phyloP scores from a whole-genome alignment of 2,797 vertebrate species.

The Coracias cyanogaster region DNA sequence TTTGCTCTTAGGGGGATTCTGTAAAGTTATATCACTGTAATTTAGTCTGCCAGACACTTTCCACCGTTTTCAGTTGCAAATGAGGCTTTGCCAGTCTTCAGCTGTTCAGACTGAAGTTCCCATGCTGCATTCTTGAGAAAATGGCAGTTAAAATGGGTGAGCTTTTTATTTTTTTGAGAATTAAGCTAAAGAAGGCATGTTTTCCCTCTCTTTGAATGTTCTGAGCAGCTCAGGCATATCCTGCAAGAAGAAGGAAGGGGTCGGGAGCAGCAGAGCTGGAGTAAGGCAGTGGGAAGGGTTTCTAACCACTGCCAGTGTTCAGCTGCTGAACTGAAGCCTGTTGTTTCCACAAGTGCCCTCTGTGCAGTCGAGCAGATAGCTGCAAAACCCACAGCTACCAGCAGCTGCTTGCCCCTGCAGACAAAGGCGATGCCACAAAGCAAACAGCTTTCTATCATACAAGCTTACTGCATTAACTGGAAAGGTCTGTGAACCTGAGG shows the following conservation, averaged over 20 bases:
- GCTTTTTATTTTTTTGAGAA: neutral
- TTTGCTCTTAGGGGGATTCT: neutral
- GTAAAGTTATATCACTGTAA: neutral
- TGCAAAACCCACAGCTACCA: neutral
- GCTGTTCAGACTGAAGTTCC: conserved; percentile 1
- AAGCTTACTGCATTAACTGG: neutral
- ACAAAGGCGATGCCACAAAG: neutral
- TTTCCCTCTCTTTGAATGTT: neutral
- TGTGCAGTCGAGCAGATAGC: neutral
- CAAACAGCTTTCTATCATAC: fast-evolving
- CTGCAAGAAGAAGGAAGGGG: neutral
- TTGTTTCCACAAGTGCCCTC: neutral
- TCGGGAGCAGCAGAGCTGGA: neutral
- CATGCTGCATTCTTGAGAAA: neutral
- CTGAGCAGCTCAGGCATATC: neutral
- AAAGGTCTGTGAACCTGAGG: neutral
- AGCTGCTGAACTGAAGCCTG: neutral
- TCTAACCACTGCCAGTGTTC: neutral
- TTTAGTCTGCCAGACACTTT: conserved; percentile 10
- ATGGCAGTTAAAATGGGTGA: neutral
- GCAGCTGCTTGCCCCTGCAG: neutral
- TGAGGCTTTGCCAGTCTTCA: neutral
- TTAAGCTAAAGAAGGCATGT: neutral
- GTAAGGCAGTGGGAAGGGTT: neutral
- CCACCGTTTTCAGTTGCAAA: neutral